phyloP scores from a whole-genome alignment of 2,797 vertebrate species.

The Morus bassanus region DNA sequence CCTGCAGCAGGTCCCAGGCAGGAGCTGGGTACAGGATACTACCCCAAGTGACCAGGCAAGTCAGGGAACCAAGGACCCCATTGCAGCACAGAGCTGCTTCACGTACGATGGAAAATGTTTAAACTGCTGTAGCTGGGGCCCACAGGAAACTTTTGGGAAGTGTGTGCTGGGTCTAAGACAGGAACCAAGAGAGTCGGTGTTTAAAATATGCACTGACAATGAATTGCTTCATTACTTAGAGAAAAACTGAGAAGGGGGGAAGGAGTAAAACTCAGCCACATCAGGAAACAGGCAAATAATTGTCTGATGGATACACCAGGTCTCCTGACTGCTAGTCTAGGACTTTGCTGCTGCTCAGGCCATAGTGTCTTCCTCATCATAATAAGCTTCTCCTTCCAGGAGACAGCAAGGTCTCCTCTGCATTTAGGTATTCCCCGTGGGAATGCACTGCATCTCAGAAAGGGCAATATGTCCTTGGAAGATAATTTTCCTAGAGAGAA shows the following conservation, averaged over 20 bases:
- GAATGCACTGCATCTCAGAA: neutral
- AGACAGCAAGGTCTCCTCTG: neutral
- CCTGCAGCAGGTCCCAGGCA: neutral
- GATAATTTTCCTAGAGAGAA: neutral
- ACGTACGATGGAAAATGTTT: neutral
- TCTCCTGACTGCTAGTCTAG: neutral
- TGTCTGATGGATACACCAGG: neutral
- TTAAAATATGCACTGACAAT: constrained; percentile 41
- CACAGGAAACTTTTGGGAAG: constrained; percentile 54
- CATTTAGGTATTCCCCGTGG: neutral
- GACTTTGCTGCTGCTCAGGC: neutral
- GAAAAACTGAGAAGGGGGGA: neutral
- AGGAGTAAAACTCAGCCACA: neutral
- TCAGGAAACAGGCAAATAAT: constrained; percentile 6
- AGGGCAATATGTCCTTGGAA: neutral
- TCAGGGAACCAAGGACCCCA: neutral
- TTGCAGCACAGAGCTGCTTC: neutral
- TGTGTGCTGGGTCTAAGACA: constrained; percentile 8
- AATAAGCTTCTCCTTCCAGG: neutral
- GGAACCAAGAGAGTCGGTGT: constrained; percentile 21
- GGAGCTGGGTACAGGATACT: neutral
- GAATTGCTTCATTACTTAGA: constrained; percentile 33
- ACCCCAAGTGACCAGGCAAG: neutral
- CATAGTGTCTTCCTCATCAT: neutral
- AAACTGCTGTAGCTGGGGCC: neutral